Percentiles rank a stretch among this genome's conserved stretches.
These are phyloP conservation scores for Brachypteracias leptosomus DNA, from an alignment of 2,113 vertebrate genomes.

Conservation along the genomic window DNA sequence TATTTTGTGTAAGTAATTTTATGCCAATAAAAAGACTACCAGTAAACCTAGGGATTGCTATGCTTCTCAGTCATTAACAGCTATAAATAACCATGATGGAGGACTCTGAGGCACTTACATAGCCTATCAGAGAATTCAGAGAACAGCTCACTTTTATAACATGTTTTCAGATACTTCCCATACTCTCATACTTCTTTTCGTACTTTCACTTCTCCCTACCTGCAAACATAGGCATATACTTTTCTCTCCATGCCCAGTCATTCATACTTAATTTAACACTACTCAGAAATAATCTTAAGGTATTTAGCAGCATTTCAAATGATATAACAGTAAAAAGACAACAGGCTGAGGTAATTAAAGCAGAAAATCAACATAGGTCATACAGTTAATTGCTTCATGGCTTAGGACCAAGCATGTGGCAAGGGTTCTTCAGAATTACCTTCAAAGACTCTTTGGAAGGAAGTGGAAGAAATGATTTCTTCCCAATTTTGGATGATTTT, in stretches of 20 bases:
- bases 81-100: background rate
- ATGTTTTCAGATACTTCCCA: background rate
- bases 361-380: background rate
- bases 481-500: conserved; percentile 68
- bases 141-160: background rate
- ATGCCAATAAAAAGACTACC: background rate
- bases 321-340: background rate
- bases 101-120: background rate
- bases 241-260: background rate
- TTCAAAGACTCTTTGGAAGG: conserved; percentile 56
- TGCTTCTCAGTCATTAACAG: background rate
- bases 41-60: background rate
- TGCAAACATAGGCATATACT: background rate
- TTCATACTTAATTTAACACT: background rate
- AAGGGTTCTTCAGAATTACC: conserved; percentile 54
- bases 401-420: background rate
- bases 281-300: background rate
- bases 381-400: background rate
- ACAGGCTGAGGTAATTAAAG: background rate
- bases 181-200: background rate
- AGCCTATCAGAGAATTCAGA: background rate
- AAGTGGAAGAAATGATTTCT: conserved; percentile 66
- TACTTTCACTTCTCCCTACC: background rate
- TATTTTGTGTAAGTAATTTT: background rate
- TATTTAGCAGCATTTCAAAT: background rate